Base-by-base conservation (phyloP, 64 coral and sea anemone species). In the Porites australiensis region DNA sequence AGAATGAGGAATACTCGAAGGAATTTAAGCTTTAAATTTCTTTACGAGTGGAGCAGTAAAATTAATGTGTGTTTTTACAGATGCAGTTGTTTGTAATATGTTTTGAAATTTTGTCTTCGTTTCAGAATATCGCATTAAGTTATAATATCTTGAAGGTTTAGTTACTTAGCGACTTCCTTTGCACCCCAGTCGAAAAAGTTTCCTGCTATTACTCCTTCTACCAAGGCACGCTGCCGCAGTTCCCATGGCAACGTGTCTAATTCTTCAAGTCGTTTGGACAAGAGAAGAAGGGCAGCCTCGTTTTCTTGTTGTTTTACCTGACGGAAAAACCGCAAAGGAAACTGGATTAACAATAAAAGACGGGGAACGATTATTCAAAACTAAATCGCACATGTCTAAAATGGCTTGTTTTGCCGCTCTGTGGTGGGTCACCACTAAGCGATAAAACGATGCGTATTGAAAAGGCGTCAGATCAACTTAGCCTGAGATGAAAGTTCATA, bases 121-220 rank as follows among this genome's bases (percentile, higher is more conserved):
- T 37, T 37, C 27, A 37, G 27, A 37, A 37, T 1, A 37, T 37
- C 27, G 27, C 1, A 1, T 37, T 37, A 37, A 37, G 27, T 37
- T 37, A 37, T 37, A 37, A 37, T 37, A 37, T 37, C 27, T 37
- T 37, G 27, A 37, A 37, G 27, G n/a, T 11, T 19, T 13, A 50
- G 93, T 75, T 94, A 99, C 97, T 96, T 81, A 18, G 93, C 88
- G 3, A 99, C 97, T 69, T 99, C 97, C 50, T 92, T 99, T 3
- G 97, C 97, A 18, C 97, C 97, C 97, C 97, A 99, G 61, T 99
- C 97, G 88, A 99, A 99, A 63, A 99, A 94, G 76, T 99, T 99
- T 67, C 97, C 97, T 15, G 97, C 94, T 52, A 99, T 71, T 19
- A 99, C 49, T 46, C 97, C 97, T 88, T 94, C 90, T 44, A 96